Evolutionary conservation across 2,113 vertebrate species (phyloP), one percentile per base, ranked within the genome.

Genomic region (Tupaia tana): DNA sequence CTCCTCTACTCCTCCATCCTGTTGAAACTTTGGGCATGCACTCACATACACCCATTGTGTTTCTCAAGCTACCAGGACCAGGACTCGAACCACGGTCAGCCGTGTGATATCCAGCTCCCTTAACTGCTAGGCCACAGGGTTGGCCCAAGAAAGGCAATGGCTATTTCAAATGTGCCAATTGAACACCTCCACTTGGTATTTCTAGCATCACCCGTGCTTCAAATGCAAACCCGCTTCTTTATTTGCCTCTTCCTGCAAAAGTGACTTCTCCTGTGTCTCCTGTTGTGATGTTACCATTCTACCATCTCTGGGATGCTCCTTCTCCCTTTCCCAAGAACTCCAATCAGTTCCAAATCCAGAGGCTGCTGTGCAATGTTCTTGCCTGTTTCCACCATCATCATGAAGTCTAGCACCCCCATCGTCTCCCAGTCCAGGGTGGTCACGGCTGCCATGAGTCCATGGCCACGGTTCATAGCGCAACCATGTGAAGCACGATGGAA

Each of bases 211-310:
- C 15, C 13, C 43, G 27, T 2, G 6, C 69, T 20, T 74, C 59
- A 52, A 3, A 24, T 1, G 6, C 15, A 54, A 3, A 29, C 43
- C 20, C 8, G 1, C 29, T 14, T 25, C 0, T 2, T 6, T 3
- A 43, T 25, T 27, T 43, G 19, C 59, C 22, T 18, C 25, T 22
- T 71, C 70, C 43, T 25, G 67, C 54, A 61, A 54, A 79, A 59
- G 29, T 2, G 1, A 2, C 29, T 11, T 34, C 52, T 70, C 29
- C 19, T 0, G 1, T 0, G 12, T 5, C 18, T 85, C 43, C 24
- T 31, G 3, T 34, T 9, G 25, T 6, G 43, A 16, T 19, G 16
- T 9, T 15, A 25, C 75, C 43, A 10, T 22, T 12, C 70, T 25
- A 4, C 19, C 15, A 18, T 22, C 27, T 34, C 10, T n/a, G 14